A percentile compares a stretch with the other conserved stretches of the same genome.
Conservation (phyloP, 1,140 invertebrate genomes). For the Meteorus sp. region DNA sequence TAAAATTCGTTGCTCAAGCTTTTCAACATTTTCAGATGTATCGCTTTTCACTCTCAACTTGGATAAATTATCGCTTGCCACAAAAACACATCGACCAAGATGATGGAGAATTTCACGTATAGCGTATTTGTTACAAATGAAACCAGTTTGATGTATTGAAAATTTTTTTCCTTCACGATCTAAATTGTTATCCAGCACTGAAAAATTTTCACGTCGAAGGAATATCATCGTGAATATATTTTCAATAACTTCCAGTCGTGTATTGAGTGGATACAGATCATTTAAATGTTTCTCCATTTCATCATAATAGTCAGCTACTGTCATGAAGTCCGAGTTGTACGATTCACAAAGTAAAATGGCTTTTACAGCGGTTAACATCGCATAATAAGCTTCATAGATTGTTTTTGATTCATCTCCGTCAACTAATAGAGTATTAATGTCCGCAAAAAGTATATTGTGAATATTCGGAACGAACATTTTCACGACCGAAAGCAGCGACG, state of each 20-base stretch:
- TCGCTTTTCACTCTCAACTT: slow-evolving; percentile 26
- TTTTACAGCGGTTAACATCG: slow-evolving; percentile 41
- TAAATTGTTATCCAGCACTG: slow-evolving; percentile 21
- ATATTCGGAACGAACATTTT: slow-evolving; percentile 40
- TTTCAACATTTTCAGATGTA: slow-evolving; percentile 26
- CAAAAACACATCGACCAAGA: slow-evolving; percentile 34
- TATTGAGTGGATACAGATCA: slow-evolving; percentile 33
- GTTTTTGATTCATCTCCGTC: slow-evolving; percentile 26
- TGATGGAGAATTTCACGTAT: slow-evolving; percentile 38
- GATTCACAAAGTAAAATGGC: slow-evolving; percentile 37
- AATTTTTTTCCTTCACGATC: slow-evolving; percentile 31
- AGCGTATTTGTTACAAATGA: slow-evolving; percentile 46
- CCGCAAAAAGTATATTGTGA: slow-evolving; percentile 35
- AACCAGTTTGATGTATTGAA: slow-evolving; percentile 29
- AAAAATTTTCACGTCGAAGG: slow-evolving; percentile 43
- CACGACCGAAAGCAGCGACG: slow-evolving; percentile 36
- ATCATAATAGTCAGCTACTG: slow-evolving; percentile 27
- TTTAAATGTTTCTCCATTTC: slow-evolving; percentile 37
- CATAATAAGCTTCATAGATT: slow-evolving; percentile 40
- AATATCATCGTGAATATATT: slow-evolving; percentile 51
- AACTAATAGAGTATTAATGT: slow-evolving; percentile 38
- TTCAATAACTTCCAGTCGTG: slow-evolving; percentile 42
- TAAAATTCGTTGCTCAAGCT: slow-evolving; percentile 31
- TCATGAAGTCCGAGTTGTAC: slow-evolving; percentile 33
- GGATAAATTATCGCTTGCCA: slow-evolving; percentile 27